phyloP scores from a whole-genome alignment of 2,113 vertebrate genomes.

The Istiophorus platypterus region DNA sequence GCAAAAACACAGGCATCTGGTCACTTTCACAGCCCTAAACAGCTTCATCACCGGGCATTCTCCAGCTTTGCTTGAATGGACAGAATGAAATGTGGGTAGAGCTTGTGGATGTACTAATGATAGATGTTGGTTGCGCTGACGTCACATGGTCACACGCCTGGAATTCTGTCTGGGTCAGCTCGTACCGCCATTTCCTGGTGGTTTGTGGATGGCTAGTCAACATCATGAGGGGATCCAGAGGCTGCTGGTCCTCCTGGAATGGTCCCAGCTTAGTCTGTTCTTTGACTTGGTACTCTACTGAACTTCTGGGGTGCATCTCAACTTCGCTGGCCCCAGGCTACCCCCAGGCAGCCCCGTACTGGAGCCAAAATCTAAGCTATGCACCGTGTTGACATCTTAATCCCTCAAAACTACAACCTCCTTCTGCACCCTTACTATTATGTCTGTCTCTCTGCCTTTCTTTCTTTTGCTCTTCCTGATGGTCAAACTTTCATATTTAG shows the following conservation, averaged over 20 bases:
- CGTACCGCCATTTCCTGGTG: slow-evolving; percentile 72
- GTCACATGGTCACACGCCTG: slow-evolving; percentile 78
- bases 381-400: slow-evolving; percentile 12
- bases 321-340: slow-evolving; percentile 47
- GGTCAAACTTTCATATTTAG: slow-evolving; percentile 28
- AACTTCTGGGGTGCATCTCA: slow-evolving; percentile 38
- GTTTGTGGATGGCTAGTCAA: slow-evolving; percentile 74
- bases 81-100: slow-evolving; percentile 62
- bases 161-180: slow-evolving; percentile 79
- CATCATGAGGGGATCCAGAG: slow-evolving; percentile 69
- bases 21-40: slow-evolving; percentile 45
- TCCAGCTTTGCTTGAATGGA: slow-evolving; percentile 37
- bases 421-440: background rate
- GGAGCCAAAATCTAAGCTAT: slow-evolving; percentile 38
- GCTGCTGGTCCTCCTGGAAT: slow-evolving; percentile 65
- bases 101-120: slow-evolving; percentile 81
- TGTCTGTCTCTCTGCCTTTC: background rate
- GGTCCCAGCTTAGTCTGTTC: slow-evolving; percentile 51
- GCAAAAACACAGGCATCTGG: slow-evolving; percentile 48
- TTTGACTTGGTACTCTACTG: slow-evolving; percentile 45
- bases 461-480: slow-evolving; percentile 35
- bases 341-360: slow-evolving; percentile 33
- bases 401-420: background rate
- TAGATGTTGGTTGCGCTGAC: slow-evolving; percentile 80
- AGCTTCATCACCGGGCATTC: slow-evolving; percentile 45